phyloP scores from a whole-genome alignment of 1,140 invertebrate species.

The Pseudoatta argentina region DNA sequence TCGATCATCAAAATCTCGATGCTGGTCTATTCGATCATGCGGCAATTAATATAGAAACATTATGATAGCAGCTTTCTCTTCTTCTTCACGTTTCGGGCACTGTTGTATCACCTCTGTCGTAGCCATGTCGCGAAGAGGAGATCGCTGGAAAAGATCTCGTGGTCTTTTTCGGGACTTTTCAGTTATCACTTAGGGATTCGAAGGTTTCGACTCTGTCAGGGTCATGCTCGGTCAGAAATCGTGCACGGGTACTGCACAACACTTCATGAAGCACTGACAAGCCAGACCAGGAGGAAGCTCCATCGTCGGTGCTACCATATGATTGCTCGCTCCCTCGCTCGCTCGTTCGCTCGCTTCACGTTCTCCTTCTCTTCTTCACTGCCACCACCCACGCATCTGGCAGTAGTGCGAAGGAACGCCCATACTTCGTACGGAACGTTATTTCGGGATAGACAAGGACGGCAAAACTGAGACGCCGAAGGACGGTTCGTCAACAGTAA shows the following conservation, averaged over 20 bases:
- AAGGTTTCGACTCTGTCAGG: constrained; percentile 29
- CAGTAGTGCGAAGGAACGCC: constrained; percentile 76
- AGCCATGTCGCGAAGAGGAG: background rate
- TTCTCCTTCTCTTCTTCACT: constrained; percentile 79
- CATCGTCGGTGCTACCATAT: constrained; percentile 78
- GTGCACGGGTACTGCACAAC: constrained; percentile 71
- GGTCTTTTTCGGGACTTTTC: background rate
- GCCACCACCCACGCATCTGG: constrained; percentile 84
- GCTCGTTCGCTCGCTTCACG: constrained; percentile 67
- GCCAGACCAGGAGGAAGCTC: constrained; percentile 76
- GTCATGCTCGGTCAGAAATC: constrained; percentile 46
- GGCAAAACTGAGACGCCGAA: constrained; percentile 26
- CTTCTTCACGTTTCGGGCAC: background rate
- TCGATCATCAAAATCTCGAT: background rate
- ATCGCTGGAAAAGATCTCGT: background rate
- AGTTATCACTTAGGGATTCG: background rate
- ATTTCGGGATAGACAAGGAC: constrained; percentile 74
- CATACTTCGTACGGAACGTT: constrained; percentile 65
- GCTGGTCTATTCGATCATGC: background rate
- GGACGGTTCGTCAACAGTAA: constrained; percentile 3
- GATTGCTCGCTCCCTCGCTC: constrained; percentile 71
- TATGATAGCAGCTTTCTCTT: background rate
- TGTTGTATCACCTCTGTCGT: background rate
- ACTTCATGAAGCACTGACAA: constrained; percentile 79
- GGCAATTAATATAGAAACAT: background rate